Base-by-base conservation (phyloP, 1,140 invertebrate species). In the Lethocerus indicus region DNA sequence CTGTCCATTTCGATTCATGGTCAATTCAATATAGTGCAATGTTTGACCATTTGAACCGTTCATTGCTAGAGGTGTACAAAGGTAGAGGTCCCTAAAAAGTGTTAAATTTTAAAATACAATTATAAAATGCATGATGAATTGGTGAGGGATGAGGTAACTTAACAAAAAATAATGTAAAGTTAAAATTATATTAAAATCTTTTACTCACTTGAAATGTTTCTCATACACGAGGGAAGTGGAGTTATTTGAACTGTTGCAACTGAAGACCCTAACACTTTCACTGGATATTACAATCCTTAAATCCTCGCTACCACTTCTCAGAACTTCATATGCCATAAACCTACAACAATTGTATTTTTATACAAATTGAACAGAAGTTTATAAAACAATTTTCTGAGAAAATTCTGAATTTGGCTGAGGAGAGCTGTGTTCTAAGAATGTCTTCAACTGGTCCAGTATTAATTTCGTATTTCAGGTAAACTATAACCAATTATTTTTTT, bases 271-370 rank as follows among this genome's bases (percentile, higher is more conserved):
- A 14, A 94, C 72, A 63, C 78, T 77, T 60, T 82, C 74, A 56
- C 77, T 80, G 2, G 84, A 83, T 39, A 90, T 75, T 16, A 90
- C 68, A 45, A 83, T 78, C 45, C 78, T 70, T 59, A 82, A 66
- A 66, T 80, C 72, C 63, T 84, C 75, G 53, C 73, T 65, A 54
- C 78, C 73, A 63, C 75, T 75, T 48, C 81, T 73, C 50, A 93
- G 62, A 60, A 73, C 67, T 61, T 92, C 87, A 61, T 87, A 84
- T 0, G 83, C 83, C 42, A 93, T 79, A 56, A 90, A 83, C 57
- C 71, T 74, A 43, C 16, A 55, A 55, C n/a, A n/a, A n/a, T n/a
- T n/a, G n/a, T n/a, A n/a, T n/a, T n/a, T n/a, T n/a, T n/a, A n/a
- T n/a, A n/a, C n/a, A n/a, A 50, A 50, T 41, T 49, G 16, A 48